A percentile compares a stretch with the other conserved stretches of the same genome.
Conservation (phyloP, 37 sponge, comb jelly and placozoan species). For the Corticium candelabrum region DNA sequence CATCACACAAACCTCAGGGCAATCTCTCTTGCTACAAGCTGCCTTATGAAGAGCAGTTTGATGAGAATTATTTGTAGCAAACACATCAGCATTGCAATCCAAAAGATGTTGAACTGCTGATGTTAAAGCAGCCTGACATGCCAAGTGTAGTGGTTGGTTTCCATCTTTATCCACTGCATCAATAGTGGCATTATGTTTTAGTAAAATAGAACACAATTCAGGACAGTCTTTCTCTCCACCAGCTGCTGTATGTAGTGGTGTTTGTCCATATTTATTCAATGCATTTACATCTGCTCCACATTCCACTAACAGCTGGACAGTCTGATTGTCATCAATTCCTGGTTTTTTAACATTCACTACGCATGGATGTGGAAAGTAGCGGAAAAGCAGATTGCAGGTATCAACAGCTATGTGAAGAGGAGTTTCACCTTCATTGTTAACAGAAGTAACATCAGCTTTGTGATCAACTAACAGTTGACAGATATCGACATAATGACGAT, state of each 20-base stretch:
- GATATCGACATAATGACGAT: background rate
- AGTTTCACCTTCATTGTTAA: background rate
- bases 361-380: too few species aligned
- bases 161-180: background rate
- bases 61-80: background rate
- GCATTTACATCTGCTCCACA: too few species aligned
- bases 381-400: background rate
- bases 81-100: background rate
- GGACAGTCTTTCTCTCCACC: too few species aligned
- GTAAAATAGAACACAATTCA: too few species aligned
- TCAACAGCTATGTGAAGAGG: background rate
- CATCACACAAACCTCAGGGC: background rate
- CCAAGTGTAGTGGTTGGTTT: background rate
- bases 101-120: too few species aligned
- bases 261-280: too few species aligned
- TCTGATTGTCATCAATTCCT: too few species aligned
- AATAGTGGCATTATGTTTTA: too few species aligned
- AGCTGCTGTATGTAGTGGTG: too few species aligned
- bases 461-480: background rate
- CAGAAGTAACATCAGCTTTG: background rate
- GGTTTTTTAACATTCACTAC: too few species aligned
- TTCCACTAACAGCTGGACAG: too few species aligned
- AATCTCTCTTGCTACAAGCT: background rate
- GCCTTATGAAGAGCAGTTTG: background rate
- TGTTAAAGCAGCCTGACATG: background rate